Evolutionary conservation across 2,888 invertebrate species (phyloP).

Genomic region (Tubulanus polymorphus): DNA sequence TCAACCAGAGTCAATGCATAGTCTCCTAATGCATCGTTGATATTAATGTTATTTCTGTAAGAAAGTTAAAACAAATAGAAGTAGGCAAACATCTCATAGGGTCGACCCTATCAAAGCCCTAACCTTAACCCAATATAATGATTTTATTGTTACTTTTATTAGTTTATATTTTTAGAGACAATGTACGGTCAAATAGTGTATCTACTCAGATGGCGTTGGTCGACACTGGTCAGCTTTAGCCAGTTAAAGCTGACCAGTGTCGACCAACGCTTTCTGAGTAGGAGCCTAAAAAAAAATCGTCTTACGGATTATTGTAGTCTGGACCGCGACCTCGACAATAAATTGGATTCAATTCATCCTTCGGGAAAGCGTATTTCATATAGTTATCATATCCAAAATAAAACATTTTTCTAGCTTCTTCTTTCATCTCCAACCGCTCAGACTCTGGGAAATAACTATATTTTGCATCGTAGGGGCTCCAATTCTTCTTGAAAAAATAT

Average conservation of each 20-base stretch:
- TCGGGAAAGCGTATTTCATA: conserved; percentile 63
- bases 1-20: conserved; percentile 63
- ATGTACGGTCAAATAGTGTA: no score
- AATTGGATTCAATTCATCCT: conserved; percentile 64
- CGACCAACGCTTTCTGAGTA: no score
- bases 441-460: conserved; percentile 47
- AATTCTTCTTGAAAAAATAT: not conserved
- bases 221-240: no score
- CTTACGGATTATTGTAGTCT: conserved; percentile 62
- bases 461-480: conserved; percentile 32
- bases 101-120: no score
- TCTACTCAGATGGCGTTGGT: no score
- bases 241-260: no score
- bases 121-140: no score
- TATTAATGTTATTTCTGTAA: conserved; percentile 63
- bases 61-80: conserved; percentile 9
- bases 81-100: no score
- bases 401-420: conserved; percentile 58
- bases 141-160: no score
- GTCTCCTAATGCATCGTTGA: conserved; percentile 65
- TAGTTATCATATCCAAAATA: conserved; percentile 63
- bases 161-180: no score
- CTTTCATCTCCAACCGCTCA: conserved; percentile 39
- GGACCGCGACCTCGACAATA: conserved; percentile 62
- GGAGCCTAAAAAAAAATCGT: no score